A percentile compares a stretch with the other conserved stretches of the same genome.
These are phyloP conservation scores for Danaus chrysippus DNA, from an alignment of 2,888 invertebrate species.

Conservation along the genomic window DNA sequence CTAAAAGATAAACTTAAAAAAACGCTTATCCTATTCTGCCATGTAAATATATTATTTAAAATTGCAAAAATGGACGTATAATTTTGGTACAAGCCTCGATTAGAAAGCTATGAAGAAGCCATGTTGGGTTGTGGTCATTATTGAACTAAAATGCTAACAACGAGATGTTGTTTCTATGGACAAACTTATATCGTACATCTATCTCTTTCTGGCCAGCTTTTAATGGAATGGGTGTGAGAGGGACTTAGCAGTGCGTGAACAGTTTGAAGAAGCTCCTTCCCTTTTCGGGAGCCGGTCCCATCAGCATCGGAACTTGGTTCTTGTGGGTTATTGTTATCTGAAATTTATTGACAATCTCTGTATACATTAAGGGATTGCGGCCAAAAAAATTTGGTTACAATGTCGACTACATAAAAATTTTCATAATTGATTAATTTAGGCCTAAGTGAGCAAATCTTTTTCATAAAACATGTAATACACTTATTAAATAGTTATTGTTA, in stretches of 20 bases:
- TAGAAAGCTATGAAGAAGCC: slow-evolving; percentile 22
- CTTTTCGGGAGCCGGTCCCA: slow-evolving; percentile 92
- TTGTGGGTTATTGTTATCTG: slow-evolving; percentile 97
- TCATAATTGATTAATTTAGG: too few relatives aligned
- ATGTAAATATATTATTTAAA: slow-evolving; percentile 20
- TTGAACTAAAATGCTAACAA: not conserved
- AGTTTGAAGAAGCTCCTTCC: slow-evolving; percentile 70
- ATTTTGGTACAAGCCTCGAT: slow-evolving; percentile 36
- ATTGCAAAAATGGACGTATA: slow-evolving; percentile 50
- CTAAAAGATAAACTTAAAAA: not conserved
- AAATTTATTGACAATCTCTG: too few relatives aligned
- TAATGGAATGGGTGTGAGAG: slow-evolving; percentile 36
- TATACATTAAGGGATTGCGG: too few relatives aligned
- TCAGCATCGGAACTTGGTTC: slow-evolving; percentile 98
- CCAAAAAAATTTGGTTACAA: too few relatives aligned
- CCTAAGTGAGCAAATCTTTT: too few relatives aligned
- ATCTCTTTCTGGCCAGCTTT: slow-evolving; percentile 25
- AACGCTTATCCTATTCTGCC: slow-evolving; percentile 7
- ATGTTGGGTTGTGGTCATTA: slow-evolving; percentile 25
- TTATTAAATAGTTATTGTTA: too few relatives aligned
- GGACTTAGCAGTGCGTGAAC: slow-evolving; percentile 62
- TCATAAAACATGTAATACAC: too few relatives aligned
- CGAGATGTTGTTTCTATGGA: not conserved
- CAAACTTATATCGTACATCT: slow-evolving; percentile 23
- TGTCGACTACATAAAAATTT: too few relatives aligned